Conservation (phyloP, 2,888 invertebrate genomes). For the Chalcis sispes region DNA sequence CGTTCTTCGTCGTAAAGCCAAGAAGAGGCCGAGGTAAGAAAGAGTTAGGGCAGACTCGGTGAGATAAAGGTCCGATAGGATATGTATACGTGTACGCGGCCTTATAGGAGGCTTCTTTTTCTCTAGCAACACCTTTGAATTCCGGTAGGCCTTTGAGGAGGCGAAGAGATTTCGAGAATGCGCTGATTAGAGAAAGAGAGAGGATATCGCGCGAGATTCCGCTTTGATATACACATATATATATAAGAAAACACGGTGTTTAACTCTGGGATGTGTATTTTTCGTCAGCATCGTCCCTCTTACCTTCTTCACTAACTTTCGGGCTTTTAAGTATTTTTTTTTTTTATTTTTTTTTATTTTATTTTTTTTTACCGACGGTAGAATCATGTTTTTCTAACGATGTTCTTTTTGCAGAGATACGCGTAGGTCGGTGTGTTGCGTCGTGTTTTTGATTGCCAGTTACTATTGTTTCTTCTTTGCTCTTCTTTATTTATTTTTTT, state of each 20-base stretch:
- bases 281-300: slow-evolving; percentile 7
- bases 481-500: too few relatives aligned
- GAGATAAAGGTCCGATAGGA: slow-evolving; percentile 25
- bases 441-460: too few relatives aligned
- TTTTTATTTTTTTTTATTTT: background rate
- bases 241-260: slow-evolving; percentile 47
- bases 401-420: too few relatives aligned
- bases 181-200: slow-evolving; percentile 49
- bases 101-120: slow-evolving; percentile 7
- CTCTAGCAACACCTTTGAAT: slow-evolving; percentile 44
- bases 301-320: background rate
- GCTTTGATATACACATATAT: slow-evolving; percentile 55
- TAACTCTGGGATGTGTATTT: slow-evolving; percentile 38
- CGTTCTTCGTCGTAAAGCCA: too few relatives aligned
- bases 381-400: too few relatives aligned
- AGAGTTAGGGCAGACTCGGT: slow-evolving; percentile 25
- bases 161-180: slow-evolving; percentile 55
- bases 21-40: background rate
- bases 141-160: slow-evolving; percentile 53
- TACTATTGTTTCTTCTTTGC: too few relatives aligned
- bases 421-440: too few relatives aligned
- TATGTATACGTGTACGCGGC: too few relatives aligned
- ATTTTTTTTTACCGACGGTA: too few relatives aligned
- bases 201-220: slow-evolving; percentile 39
- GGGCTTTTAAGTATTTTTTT: background rate